These are phyloP conservation scores for Paramuricea clavata DNA, from an alignment of 92 coral and sea anemone species.

Conservation along the genomic window DNA sequence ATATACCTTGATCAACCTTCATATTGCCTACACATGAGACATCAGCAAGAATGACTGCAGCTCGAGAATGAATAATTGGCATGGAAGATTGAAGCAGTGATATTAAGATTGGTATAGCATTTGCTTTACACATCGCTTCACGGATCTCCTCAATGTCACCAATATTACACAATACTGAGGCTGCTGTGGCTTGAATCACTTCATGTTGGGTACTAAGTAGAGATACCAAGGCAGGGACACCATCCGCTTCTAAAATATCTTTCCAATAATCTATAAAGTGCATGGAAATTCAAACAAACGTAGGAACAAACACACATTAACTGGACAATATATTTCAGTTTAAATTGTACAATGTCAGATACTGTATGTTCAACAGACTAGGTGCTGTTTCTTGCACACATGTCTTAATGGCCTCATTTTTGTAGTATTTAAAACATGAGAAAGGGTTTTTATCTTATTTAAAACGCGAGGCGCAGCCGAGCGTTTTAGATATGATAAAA, in stretches of 20 bases:
- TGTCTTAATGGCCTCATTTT: no score
- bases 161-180: slow-evolving; percentile 95
- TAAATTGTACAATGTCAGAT: no score
- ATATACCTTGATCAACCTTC: slow-evolving; percentile 85
- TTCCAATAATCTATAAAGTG: slow-evolving; percentile 76
- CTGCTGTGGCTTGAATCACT: slow-evolving; percentile 84
- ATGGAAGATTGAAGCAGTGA: slow-evolving; percentile 77
- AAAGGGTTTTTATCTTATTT: no score
- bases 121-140: slow-evolving; percentile 80
- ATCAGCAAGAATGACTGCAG: slow-evolving; percentile 92
- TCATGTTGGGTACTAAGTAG: slow-evolving; percentile 77
- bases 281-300: neutral
- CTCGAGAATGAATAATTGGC: slow-evolving; percentile 91
- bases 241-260: slow-evolving; percentile 83
- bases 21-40: slow-evolving; percentile 81
- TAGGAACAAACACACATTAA: neutral
- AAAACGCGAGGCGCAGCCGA: no score
- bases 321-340: neutral
- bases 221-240: slow-evolving; percentile 87
- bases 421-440: no score
- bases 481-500: no score
- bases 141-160: slow-evolving; percentile 81
- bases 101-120: slow-evolving; percentile 79
- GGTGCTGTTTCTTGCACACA: no score
- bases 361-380: no score